Percentiles rank a stretch among this genome's conserved stretches.
These are phyloP conservation scores for Steinernema hermaphroditum DNA, from an alignment of 2,888 invertebrate species.

Conservation along the genomic window DNA sequence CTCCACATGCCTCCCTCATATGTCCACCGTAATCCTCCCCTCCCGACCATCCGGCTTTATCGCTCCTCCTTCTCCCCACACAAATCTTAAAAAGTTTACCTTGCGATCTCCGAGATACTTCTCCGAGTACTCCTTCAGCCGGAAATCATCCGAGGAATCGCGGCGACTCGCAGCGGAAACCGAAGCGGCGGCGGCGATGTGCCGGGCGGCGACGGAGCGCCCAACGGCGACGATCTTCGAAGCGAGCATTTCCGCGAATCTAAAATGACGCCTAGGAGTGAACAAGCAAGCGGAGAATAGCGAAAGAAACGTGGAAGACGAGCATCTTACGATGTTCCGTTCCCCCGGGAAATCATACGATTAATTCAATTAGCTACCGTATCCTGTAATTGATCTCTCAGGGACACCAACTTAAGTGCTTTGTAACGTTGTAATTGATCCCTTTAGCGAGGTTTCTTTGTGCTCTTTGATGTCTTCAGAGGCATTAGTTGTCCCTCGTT, in stretches of 20 bases:
- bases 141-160: constrained; percentile 52
- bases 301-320: background rate
- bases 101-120: constrained; percentile 64
- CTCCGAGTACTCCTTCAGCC: constrained; percentile 57
- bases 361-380: constrained; percentile 21
- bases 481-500: background rate
- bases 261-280: background rate
- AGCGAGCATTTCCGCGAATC: background rate
- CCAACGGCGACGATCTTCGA: constrained; percentile 16
- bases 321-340: background rate
- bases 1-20: background rate
- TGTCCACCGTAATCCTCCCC: background rate
- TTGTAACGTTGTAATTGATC: background rate
- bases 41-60: background rate
- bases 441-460: background rate
- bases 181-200: constrained; percentile 1
- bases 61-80: background rate
- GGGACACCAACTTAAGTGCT: background rate
- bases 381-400: background rate
- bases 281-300: background rate
- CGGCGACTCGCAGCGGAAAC: background rate
- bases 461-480: background rate
- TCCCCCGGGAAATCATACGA: constrained; percentile 19
- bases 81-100: constrained; percentile 38
- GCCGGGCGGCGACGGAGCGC: background rate